Evolutionary conservation across 1,140 invertebrate species (phyloP).

Genomic region (Penaeus indicus): DNA sequence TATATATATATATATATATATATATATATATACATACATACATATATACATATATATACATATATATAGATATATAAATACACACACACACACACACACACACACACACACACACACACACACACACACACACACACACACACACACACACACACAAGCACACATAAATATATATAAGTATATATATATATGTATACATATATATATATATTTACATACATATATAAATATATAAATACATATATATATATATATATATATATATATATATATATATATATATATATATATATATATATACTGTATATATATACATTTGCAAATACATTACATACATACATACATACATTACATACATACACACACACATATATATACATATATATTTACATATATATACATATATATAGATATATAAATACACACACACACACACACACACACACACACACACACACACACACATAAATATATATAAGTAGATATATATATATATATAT

Average conservation of each 20-base stretch:
- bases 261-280: background rate
- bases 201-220: background rate
- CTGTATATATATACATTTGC: background rate
- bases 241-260: background rate
- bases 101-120: background rate
- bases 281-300: background rate
- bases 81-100: background rate
- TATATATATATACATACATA: background rate
- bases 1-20: background rate
- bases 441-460: background rate
- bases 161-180: background rate
- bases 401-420: conserved; percentile 20
- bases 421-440: too few relatives aligned
- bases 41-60: background rate
- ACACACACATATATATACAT: conserved; percentile 21
- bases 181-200: conserved; percentile 22
- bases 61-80: background rate
- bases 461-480: background rate
- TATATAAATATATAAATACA: background rate
- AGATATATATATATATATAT: background rate
- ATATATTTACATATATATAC: background rate
- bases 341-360: conserved; percentile 1
- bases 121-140: conserved; percentile 39
- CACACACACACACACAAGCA: conserved; percentile 25
- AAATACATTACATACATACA: background rate